Evolutionary conservation across 2,113 vertebrate species (phyloP).

Genomic region (Neofelis nebulosa): DNA sequence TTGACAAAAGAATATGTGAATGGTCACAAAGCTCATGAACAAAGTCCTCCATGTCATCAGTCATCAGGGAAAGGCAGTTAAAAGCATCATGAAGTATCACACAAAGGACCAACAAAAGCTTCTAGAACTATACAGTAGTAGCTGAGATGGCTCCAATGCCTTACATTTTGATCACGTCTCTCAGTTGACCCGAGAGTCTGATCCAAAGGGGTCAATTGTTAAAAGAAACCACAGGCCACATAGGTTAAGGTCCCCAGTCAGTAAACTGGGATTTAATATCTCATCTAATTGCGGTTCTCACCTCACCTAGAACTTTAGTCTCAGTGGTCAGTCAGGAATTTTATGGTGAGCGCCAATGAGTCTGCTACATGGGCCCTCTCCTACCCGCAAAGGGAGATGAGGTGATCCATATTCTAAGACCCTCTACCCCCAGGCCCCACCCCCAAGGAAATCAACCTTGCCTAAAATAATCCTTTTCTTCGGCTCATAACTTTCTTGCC

Average conservation of each 20-base stretch:
- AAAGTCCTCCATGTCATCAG: background rate
- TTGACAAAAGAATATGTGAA: background rate
- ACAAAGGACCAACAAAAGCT: background rate
- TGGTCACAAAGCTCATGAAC: background rate
- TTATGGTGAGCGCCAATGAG: background rate
- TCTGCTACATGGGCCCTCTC: background rate
- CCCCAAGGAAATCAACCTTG: background rate
- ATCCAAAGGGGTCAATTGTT: background rate
- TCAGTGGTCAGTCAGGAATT: background rate
- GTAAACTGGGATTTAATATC: background rate
- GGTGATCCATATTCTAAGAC: background rate
- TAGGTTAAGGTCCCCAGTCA: background rate
- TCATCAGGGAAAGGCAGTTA: background rate
- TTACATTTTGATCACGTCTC: background rate
- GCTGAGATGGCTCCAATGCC: background rate
- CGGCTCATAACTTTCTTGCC: background rate
- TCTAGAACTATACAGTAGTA: background rate
- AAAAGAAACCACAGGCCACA: background rate
- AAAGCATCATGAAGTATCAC: background rate
- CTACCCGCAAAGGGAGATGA: background rate
- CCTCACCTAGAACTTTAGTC: background rate
- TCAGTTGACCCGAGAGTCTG: background rate
- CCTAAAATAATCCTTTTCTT: background rate
- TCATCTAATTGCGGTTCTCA: background rate
- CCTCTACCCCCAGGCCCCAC: background rate